Evolutionary conservation across 2,797 vertebrate genomes (phyloP), one percentile per base, ranked within the genome.

Genomic region (Myotis planiceps): DNA sequence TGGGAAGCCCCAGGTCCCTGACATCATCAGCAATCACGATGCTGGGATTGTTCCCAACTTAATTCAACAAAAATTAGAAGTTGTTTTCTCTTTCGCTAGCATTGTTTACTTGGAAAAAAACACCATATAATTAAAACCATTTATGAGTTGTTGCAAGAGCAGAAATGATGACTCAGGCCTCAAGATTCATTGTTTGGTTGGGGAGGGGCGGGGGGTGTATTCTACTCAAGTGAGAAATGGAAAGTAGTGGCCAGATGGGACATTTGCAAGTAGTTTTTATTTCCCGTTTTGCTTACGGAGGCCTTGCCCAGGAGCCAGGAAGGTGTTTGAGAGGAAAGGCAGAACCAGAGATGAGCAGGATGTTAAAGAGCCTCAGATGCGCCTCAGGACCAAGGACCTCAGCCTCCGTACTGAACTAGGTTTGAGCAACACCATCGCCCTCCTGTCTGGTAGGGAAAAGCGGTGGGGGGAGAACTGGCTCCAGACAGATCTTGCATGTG

Each of bases 211-310:
- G 19, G 69, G 4, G 45, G 45, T 45, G 58, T 14, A 27, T 88
- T 79, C 96, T 94, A 96, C 93, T 97, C 96, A 94, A 97, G 97
- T 49, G 60, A 98, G 97, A 97, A 97, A 97, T 87, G 97, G 94
- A 97, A 97, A 94, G 81, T 97, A 92, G 39, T 84, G 91, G 72
- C 95, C 76, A 37, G 76, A 90, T 92, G 75, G 94, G 84, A 71
- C 25, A 49, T 86, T 97, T 71, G 60, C 96, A 94, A 94, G 81
- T 47, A 91, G 32, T 60, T 95, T 96, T 95, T 71, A 68, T 96
- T 96, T 97, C 93, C 8, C 23, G 27, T 47, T 75, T 60, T 27
- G 82, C 42, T 68, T 51, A 78, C 7, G 0, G 6, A 87, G 72
- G 34, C 15, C 34, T 65, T 45, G 76, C 2, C 6, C 51, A 75